Percentiles rank a stretch among this genome's conserved stretches.
Conservation (phyloP, 2,113 vertebrate species). For the Grammomys dolichurus region DNA sequence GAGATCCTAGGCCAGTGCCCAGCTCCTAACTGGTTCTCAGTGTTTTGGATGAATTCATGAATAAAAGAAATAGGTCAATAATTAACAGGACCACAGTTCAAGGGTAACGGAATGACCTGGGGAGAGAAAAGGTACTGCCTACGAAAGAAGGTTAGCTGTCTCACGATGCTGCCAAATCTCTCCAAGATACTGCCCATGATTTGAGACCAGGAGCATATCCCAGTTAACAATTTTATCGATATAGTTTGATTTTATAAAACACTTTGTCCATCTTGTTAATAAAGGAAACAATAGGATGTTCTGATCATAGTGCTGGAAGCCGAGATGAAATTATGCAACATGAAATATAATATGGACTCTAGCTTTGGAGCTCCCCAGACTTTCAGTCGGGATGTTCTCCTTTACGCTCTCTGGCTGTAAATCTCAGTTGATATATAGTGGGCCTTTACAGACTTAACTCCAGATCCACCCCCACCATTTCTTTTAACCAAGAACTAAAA, state of each 20-base stretch:
- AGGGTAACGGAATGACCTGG: background rate
- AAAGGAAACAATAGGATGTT: constrained; percentile 13
- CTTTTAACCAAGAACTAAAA: background rate
- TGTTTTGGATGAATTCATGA: background rate
- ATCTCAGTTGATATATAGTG: background rate
- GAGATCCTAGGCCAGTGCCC: background rate
- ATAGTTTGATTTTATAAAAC: constrained; percentile 44
- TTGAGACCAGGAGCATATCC: background rate
- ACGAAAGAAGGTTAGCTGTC: background rate
- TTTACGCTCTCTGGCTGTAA: background rate
- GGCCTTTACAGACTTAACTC: background rate
- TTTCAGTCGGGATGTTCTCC: background rate
- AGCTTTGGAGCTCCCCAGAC: background rate
- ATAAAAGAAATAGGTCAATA: background rate
- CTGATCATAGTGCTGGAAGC: background rate
- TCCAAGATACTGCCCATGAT: background rate
- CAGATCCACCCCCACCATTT: background rate
- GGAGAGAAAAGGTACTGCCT: background rate
- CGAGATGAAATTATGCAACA: background rate
- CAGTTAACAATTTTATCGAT: background rate
- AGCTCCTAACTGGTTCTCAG: background rate
- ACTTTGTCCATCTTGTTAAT: background rate
- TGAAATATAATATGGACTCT: background rate
- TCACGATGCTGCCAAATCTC: background rate
- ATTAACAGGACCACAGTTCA: background rate